Conservation (phyloP, 2,113 vertebrate species). For the Megaceryle maxima region DNA sequence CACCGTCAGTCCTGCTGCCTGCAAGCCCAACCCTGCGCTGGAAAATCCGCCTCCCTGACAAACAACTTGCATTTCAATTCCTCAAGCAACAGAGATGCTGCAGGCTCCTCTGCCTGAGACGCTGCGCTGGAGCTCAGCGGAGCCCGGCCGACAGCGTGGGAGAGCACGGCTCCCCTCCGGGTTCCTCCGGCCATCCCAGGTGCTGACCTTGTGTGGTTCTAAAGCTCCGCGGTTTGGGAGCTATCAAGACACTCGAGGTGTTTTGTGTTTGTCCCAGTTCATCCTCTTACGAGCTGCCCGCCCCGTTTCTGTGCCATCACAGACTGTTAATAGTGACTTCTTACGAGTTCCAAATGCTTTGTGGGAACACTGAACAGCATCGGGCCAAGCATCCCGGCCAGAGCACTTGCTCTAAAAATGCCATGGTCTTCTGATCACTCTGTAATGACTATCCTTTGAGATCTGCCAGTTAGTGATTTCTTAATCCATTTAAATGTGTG, state of each 20-base stretch:
- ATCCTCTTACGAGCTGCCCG: neutral
- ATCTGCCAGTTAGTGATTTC: slow-evolving; percentile 43
- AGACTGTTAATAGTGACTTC: neutral
- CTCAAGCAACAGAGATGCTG: neutral
- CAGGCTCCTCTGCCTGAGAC: neutral
- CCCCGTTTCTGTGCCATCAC: neutral
- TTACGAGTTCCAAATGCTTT: neutral
- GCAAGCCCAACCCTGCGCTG: neutral
- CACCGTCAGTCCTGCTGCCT: neutral
- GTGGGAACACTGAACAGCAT: neutral
- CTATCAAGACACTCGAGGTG: neutral
- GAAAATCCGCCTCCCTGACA: neutral
- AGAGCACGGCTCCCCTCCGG: neutral
- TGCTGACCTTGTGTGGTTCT: accelerated
- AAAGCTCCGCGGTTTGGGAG: neutral
- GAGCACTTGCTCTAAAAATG: neutral
- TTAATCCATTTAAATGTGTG: slow-evolving; percentile 8
- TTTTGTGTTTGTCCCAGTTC: neutral
- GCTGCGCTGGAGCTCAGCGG: neutral
- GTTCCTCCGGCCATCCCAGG: neutral
- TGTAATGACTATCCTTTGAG: slow-evolving; percentile 12
- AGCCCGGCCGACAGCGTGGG: accelerated
- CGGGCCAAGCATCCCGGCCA: neutral
- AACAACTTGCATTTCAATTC: neutral
- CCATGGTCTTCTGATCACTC: neutral